Evolutionary conservation across 1,140 invertebrate genomes (phyloP), one percentile per base, ranked within the genome.

Genomic region (Tetramorium alpestre): DNA sequence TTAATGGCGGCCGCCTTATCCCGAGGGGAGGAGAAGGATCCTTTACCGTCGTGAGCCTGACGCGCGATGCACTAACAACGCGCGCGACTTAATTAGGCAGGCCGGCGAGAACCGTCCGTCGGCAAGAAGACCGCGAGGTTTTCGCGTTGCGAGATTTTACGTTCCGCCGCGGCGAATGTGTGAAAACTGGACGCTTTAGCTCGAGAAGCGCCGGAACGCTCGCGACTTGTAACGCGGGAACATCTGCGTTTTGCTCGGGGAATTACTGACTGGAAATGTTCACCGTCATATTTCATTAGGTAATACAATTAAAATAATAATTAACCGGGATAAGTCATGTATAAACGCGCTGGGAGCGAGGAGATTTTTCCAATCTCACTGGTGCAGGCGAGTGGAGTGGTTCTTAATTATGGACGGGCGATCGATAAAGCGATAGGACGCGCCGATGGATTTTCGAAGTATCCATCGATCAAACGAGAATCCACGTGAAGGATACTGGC

Each of bases 41-140:
- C 85, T 84, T 67, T 76, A 25, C 75, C 49, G 54, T 47, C 18
- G 47, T 67, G 72, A 11, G 49, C 3, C 51, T 69, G 76, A 82
- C 44, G 72, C 78, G 54, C 56, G 76, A 54, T 85, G 67, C 85
- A 38, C 88, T 90, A 90, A 90, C 85, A 88, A 90, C 88, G 88
- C 22, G 80, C 81, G 76, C 70, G 77, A 90, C 89, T 90, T 90
- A 90, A 90, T 90, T 90, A 90, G 80, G 70, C 86, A 47, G 62
- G 78, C 64, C 72, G 67, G 28, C 58, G 54, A 25, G 47, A 67
- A 3, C 28, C 77, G 58, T 41, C 13, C 18, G n/a, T 49, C 60
- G 76, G 75, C 33, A 33, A 28, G 41, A 1, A 38, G 16, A 33
- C 49, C 25, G 47, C 33, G 73, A 54, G 13, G n/a, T 33, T 44